Percentiles rank a stretch among this genome's conserved stretches.
Conservation (phyloP, 1,140 invertebrate genomes). For the Idris sp. region DNA sequence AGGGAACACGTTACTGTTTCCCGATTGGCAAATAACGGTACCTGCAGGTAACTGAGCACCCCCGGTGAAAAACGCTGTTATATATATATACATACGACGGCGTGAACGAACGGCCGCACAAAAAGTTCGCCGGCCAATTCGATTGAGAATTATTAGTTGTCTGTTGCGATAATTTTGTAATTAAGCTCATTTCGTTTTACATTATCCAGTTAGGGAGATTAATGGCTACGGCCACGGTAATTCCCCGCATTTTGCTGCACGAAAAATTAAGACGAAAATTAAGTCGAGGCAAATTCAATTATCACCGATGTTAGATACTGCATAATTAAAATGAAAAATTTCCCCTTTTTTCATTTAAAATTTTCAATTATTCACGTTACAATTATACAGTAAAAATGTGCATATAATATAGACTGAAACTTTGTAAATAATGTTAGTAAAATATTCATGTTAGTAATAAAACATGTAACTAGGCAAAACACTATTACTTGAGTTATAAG, state of each 20-base stretch:
- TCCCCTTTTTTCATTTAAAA: too few relatives aligned
- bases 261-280: too few relatives aligned
- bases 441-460: too few relatives aligned
- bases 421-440: too few relatives aligned
- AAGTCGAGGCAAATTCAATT: too few relatives aligned
- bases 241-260: slow-evolving; percentile 3
- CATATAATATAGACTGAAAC: too few relatives aligned
- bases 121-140: slow-evolving; percentile 46
- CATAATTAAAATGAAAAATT: too few relatives aligned
- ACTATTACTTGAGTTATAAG: too few relatives aligned
- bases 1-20: slow-evolving; percentile 31
- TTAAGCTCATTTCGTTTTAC: slow-evolving; percentile 50
- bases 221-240: slow-evolving; percentile 14
- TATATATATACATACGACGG: slow-evolving; percentile 42
- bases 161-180: slow-evolving; percentile 54
- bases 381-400: too few relatives aligned
- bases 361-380: too few relatives aligned
- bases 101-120: slow-evolving; percentile 15
- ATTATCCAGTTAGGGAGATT: slow-evolving; percentile 19
- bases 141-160: slow-evolving; percentile 56
- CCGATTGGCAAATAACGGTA: slow-evolving; percentile 58
- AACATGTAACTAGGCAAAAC: too few relatives aligned
- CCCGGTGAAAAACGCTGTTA: slow-evolving; percentile 5
- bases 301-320: too few relatives aligned
- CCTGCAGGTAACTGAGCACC: slow-evolving; percentile 36